These are phyloP conservation scores for Cephus cinctus DNA, from an alignment of 1,140 invertebrate genomes.

Conservation along the genomic window DNA sequence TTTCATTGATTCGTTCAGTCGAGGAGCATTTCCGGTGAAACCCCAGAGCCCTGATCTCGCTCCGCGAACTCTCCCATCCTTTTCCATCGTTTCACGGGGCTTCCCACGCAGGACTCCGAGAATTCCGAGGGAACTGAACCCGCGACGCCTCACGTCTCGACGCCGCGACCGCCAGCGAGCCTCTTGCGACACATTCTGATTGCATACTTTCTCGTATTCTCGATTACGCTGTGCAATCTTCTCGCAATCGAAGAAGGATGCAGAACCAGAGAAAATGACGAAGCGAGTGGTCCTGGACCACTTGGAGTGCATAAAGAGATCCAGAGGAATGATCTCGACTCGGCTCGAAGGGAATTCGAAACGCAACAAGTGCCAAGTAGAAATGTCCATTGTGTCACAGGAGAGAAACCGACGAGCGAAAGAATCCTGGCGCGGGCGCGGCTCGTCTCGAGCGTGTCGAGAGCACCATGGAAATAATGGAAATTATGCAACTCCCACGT, in stretches of 20 bases:
- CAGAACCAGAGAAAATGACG: constrained; percentile 6
- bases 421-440: constrained; percentile 3
- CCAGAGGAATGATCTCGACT: not conserved
- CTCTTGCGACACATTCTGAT: constrained; percentile 28
- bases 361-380: constrained; percentile 1
- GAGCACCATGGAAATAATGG: constrained; percentile 11
- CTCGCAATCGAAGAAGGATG: not conserved
- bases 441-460: constrained; percentile 1
- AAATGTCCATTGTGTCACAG: too few species aligned
- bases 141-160: constrained; percentile 2
- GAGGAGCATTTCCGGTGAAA: too few species aligned
- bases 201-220: constrained; percentile 25
- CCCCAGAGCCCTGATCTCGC: too few species aligned
- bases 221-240: not conserved
- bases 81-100: too few species aligned
- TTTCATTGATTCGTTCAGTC: too few species aligned
- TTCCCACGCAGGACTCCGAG: too few species aligned
- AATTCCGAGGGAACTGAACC: constrained; percentile 1
- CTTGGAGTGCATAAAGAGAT: constrained; percentile 6
- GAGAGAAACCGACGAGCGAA: too few species aligned
- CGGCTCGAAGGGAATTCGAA: constrained; percentile 1
- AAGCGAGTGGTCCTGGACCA: constrained; percentile 9
- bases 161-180: constrained; percentile 6
- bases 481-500: constrained; percentile 20
- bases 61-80: too few species aligned